Conservation (phyloP, 2,888 invertebrate genomes). For the Eupelmus urozonus region DNA sequence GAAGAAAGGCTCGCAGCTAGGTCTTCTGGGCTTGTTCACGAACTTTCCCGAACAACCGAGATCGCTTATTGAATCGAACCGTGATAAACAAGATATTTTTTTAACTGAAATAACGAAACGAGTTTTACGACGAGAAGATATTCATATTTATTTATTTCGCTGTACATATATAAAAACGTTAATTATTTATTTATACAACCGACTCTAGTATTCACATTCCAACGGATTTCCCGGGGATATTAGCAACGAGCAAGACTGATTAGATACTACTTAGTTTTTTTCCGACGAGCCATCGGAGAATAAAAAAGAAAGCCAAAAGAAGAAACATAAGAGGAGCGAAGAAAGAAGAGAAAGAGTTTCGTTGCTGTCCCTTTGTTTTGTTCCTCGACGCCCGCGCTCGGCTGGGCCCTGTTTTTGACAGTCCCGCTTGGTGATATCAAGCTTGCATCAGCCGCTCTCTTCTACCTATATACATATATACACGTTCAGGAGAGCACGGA, state of each 20-base stretch:
- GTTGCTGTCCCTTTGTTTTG: neutral
- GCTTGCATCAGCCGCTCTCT: constrained; percentile 47
- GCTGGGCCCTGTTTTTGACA: constrained; percentile 51
- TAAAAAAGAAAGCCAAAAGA: neutral
- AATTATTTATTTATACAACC: constrained; percentile 18
- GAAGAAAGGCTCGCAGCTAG: neutral
- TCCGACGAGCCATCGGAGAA: neutral
- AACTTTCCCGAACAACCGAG: constrained; percentile 12
- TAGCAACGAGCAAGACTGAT: constrained; percentile 40
- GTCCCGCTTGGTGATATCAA: constrained; percentile 1
- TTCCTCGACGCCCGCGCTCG: neutral
- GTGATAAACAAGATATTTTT: neutral
- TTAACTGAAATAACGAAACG: neutral
- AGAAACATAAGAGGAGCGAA: neutral
- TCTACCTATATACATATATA: neutral
- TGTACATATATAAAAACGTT: constrained; percentile 23
- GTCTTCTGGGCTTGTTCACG: neutral
- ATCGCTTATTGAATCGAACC: neutral
- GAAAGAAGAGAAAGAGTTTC: neutral
- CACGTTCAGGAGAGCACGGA: neutral
- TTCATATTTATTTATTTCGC: constrained; percentile 38
- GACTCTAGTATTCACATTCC: constrained; percentile 37
- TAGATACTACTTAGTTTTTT: neutral
- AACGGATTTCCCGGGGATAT: neutral
- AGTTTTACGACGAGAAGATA: neutral